Conservation (phyloP, 37 sponge, comb jelly and placozoan genomes). For the Aphrocallistes beatrix region DNA sequence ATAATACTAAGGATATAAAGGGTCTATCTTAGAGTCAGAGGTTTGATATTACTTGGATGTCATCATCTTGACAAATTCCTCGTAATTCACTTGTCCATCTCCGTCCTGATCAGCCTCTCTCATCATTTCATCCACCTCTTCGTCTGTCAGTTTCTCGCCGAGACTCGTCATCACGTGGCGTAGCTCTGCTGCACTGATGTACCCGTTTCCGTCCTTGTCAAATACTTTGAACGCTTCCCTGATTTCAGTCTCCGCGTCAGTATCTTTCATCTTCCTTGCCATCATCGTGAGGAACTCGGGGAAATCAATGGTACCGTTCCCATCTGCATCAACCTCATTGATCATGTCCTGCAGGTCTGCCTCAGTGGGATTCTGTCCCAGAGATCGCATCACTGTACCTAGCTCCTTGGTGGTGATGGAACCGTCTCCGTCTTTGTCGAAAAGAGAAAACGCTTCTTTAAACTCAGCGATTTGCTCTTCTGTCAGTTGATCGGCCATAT, state of each 20-base stretch:
- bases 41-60: slow-evolving; percentile 28
- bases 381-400: slow-evolving; percentile 64
- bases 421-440: slow-evolving; percentile 68
- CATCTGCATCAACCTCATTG: slow-evolving; percentile 34
- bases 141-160: slow-evolving; percentile 48
- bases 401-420: slow-evolving; percentile 55
- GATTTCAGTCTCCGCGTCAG: slow-evolving; percentile 12
- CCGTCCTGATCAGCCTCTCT: slow-evolving; percentile 46
- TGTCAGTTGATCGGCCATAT: slow-evolving; percentile 33
- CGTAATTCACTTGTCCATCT: slow-evolving; percentile 44
- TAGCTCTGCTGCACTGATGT: slow-evolving; percentile 23
- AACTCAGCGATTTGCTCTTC: slow-evolving; percentile 55
- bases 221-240: slow-evolving; percentile 31
- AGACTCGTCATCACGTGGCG: slow-evolving; percentile 42
- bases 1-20: no score
- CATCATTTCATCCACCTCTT: slow-evolving; percentile 50
- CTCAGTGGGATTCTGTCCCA: slow-evolving; percentile 64
- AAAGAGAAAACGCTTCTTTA: slow-evolving; percentile 56
- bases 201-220: slow-evolving; percentile 28
- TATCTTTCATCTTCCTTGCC: slow-evolving; percentile 19
- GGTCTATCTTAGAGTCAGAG: no score
- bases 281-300: slow-evolving; percentile 31
- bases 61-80: slow-evolving; percentile 53
- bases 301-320: slow-evolving; percentile 26
- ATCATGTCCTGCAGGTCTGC: slow-evolving; percentile 50